Evolutionary conservation across 1,140 invertebrate species (phyloP).

Genomic region (Andrena cerasifolii): DNA sequence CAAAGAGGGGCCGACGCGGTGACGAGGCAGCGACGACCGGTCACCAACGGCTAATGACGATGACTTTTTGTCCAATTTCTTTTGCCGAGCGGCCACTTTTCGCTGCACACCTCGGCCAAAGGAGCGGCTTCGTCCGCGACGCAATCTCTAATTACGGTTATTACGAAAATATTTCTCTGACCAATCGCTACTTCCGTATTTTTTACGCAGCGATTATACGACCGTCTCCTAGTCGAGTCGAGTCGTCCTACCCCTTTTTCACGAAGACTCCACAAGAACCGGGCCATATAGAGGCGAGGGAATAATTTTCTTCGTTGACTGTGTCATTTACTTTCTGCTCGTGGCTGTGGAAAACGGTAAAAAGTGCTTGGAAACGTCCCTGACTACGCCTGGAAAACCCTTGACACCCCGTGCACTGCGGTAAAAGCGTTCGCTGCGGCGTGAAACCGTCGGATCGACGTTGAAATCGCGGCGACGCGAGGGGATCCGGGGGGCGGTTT

Average conservation of each 20-base stretch:
- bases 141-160: conserved; percentile 56
- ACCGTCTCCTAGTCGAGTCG: background rate
- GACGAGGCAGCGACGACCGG: conserved; percentile 66
- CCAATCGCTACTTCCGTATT: conserved; percentile 28
- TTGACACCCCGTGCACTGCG: background rate
- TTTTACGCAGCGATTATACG: background rate
- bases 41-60: conserved; percentile 76
- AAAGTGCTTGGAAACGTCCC: too few species aligned
- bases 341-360: background rate
- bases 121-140: background rate
- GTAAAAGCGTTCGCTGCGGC: conserved; percentile 1
- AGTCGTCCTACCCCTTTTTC: background rate
- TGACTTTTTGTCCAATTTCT: conserved; percentile 61
- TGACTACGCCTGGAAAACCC: background rate
- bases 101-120: background rate
- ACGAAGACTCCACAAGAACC: background rate
- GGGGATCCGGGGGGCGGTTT: background rate
- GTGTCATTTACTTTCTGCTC: background rate
- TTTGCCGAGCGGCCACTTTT: conserved; percentile 49
- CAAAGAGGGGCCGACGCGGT: conserved; percentile 53
- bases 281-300: background rate
- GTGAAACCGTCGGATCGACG: conserved; percentile 2
- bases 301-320: background rate
- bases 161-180: conserved; percentile 42
- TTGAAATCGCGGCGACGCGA: conserved; percentile 13